Evolutionary conservation across 1,140 invertebrate genomes (phyloP).

Genomic region (Propsilocerus akamusi): DNA sequence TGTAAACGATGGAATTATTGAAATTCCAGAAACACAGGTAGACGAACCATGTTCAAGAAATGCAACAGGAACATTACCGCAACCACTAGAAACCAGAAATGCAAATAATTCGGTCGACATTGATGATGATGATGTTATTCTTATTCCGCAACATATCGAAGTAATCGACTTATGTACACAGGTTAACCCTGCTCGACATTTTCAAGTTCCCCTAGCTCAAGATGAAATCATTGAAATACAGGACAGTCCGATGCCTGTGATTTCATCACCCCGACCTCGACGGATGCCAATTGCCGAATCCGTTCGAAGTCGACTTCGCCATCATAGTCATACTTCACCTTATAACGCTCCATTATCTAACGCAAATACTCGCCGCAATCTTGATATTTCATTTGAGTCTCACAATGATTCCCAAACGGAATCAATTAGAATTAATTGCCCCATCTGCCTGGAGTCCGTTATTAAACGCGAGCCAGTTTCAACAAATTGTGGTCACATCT

Average conservation of each 20-base stretch:
- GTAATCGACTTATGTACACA: background rate
- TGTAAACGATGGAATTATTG: too few relatives aligned
- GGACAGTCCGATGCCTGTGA: background rate
- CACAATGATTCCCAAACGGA: background rate
- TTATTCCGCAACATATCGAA: background rate
- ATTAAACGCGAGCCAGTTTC: constrained; percentile 7
- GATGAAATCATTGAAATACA: background rate
- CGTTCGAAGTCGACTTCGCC: background rate
- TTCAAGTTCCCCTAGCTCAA: background rate
- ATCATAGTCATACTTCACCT: background rate
- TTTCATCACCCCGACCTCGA: background rate
- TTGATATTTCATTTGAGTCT: background rate
- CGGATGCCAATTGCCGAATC: background rate
- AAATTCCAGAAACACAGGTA: too few relatives aligned
- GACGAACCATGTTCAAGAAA: too few relatives aligned
- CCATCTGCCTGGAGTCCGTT: constrained; percentile 8
- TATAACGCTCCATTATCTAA: background rate
- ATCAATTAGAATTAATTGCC: constrained; percentile 4
- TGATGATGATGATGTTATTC: background rate
- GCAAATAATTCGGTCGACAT: too few relatives aligned
- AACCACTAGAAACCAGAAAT: too few relatives aligned
- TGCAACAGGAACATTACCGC: too few relatives aligned
- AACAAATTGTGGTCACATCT: constrained; percentile 10
- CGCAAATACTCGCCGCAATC: background rate
- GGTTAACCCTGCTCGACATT: background rate